Evolutionary conservation across 2,113 vertebrate genomes (phyloP), one percentile per base, ranked within the genome.

Genomic region (Python bivittatus): DNA sequence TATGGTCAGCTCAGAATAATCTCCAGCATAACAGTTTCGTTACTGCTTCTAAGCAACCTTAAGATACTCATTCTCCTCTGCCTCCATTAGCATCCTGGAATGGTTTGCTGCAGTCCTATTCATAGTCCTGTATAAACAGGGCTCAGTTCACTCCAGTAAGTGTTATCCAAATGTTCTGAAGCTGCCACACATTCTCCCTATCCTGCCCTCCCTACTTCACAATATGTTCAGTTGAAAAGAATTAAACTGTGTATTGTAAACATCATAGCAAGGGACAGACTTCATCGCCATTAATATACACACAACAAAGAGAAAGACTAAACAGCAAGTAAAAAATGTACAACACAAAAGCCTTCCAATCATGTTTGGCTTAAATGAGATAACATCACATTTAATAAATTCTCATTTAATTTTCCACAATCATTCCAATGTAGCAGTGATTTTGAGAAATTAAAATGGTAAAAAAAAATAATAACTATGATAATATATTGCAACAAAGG

Each of bases 251-350:
- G 84, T 20, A 12, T 87, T 91, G 94, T 91, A 79, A 95, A 96
- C 91, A 95, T 86, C 92, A 89, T 93, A 94, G 96, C 93, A 90
- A 95, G 94, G 91, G 33, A 95, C 33, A 61, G 88, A 83, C 83
- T 90, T 92, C 95, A 93, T 88, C 90, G 89, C 2, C 0, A 48
- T 95, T 95, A 87, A 93, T 88, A 86, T 93, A 95, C 91, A 92
- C 53, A 56, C 29, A 91, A 68, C 89, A 92, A 92, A 94, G 25
- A 89, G 0, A 44, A 86, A 88, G 83, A 57, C 11, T 0, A 60
- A 94, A 91, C 93, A 95, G 94, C 92, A 89, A 87, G 93, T 91
- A 94, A 94, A 84, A 90, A 79, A 79, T 93, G 94, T 96, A 92
- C 90, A 93, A 88, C 90, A 85, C 64, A 93, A 93, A 95, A 93